These are phyloP conservation scores for Danio kyathit DNA, from an alignment of 2,797 vertebrate genomes.

Conservation along the genomic window DNA sequence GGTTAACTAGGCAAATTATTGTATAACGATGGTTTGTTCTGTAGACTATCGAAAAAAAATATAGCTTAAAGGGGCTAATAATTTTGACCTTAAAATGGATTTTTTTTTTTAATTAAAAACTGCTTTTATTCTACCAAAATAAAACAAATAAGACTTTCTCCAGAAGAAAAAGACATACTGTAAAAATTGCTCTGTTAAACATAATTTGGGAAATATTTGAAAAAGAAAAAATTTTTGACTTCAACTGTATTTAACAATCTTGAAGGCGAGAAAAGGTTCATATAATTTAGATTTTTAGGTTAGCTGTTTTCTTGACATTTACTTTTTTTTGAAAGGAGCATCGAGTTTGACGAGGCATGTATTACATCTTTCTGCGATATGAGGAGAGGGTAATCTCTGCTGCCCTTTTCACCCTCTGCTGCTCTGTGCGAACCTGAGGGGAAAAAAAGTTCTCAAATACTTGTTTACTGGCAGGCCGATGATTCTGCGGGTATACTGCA, in stretches of 20 bases:
- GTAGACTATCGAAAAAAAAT: too few relatives aligned
- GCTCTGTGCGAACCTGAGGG: slow-evolving; percentile 44
- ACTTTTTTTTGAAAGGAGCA: neutral
- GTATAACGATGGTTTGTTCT: too few relatives aligned
- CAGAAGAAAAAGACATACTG: too few relatives aligned
- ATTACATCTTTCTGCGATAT: neutral
- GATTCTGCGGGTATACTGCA: slow-evolving; percentile 65
- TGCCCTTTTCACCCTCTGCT: slow-evolving; percentile 54
- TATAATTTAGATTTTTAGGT: neutral
- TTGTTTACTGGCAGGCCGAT: slow-evolving; percentile 70
- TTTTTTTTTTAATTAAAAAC: too few relatives aligned
- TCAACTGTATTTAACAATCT: neutral
- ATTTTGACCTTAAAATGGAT: too few relatives aligned
- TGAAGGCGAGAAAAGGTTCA: neutral
- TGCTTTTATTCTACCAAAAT: too few relatives aligned
- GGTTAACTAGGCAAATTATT: too few relatives aligned
- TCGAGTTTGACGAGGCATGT: neutral
- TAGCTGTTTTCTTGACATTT: neutral
- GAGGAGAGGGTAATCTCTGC: slow-evolving; percentile 24
- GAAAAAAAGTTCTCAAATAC: slow-evolving; percentile 51
- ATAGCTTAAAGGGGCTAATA: too few relatives aligned
- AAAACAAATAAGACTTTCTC: too few relatives aligned
- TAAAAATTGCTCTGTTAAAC: too few relatives aligned
- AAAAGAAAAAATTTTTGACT: too few relatives aligned
- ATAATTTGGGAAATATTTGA: too few relatives aligned